These are phyloP conservation scores for Poliocrania exsul DNA, from an alignment of 2,797 vertebrate genomes.

Conservation along the genomic window DNA sequence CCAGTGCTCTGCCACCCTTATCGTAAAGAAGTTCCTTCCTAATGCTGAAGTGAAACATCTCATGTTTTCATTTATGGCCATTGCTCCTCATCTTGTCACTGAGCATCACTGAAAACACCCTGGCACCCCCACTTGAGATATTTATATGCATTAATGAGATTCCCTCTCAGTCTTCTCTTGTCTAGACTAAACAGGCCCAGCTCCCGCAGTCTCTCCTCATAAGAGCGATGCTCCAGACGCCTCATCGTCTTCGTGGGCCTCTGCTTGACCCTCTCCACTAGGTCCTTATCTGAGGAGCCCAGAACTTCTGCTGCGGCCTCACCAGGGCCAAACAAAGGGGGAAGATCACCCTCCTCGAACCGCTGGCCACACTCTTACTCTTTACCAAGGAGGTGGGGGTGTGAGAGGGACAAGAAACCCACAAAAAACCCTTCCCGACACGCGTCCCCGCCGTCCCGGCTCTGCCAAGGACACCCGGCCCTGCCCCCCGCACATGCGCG, in stretches of 20 bases:
- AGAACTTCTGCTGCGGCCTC: background rate
- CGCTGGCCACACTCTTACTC: background rate
- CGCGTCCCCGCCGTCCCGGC: too few relatives aligned
- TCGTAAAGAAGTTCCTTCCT: fast-evolving
- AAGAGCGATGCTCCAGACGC: background rate
- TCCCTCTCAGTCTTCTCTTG: background rate
- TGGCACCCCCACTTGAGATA: background rate
- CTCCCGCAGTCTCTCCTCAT: background rate
- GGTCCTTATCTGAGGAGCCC: background rate
- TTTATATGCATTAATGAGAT: background rate
- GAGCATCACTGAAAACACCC: background rate
- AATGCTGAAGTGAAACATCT: background rate
- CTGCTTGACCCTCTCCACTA: background rate
- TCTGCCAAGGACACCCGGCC: background rate
- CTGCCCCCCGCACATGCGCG: background rate
- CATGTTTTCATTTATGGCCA: background rate
- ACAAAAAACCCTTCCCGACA: background rate
- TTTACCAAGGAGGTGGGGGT: background rate
- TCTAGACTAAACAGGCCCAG: background rate
- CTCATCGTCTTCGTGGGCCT: background rate
- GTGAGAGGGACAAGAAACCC: fast-evolving
- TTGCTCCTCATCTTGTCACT: too few relatives aligned
- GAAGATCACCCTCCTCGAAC: background rate
- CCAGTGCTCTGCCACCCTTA: background rate
- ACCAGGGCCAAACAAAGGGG: background rate